Evolutionary conservation across 2,888 invertebrate species (phyloP), one percentile per base, ranked within the genome.

Genomic region (Adelphocoris suturalis): DNA sequence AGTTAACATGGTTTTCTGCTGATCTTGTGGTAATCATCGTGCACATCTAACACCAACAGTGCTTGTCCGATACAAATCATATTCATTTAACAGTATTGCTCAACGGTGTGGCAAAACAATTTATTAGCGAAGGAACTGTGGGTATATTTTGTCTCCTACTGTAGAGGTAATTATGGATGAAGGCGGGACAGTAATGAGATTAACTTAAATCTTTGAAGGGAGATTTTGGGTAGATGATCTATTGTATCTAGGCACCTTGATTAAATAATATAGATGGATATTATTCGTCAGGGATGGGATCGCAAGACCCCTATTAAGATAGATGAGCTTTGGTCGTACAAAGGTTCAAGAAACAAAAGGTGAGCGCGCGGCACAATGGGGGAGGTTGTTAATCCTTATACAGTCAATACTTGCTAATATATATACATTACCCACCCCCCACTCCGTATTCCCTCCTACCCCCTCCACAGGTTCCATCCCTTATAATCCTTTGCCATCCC

Each of bases 181-280:
- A 80, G 89, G 81, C 27, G 89, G 78, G 48, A 46, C 46, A 82
- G 19, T 81, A 89, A 82, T 76, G 89, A 85, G 89, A 89, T 89
- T 89, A 89, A 28, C n/a, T 9, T 46, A 76, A 89, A 89, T 89
- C 89, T 85, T 37, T 46, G 85, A 89, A 89, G 89, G 85, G 85
- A 61, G 75, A 75, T 47, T 75, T 68, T 28, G 86, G 61, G 84
- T 84, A 14, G 90, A 52, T 90, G 90, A 86, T 90, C 86, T 57
- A 90, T 90, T 90, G 82, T 90, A 57, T 78, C 90, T 86, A 23
- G 76, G 78, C 55, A 86, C 90, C 78, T 90, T 91, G 84, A 90
- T 90, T 91, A 91, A 91, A 90, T 90, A 91, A 91, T 91, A 91
- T 90, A 88, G 91, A 91, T 91, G 91, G 90, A 90, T 90, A 90